Conservation (phyloP, 2,888 invertebrate species). For the Drosophila nigricruria region DNA sequence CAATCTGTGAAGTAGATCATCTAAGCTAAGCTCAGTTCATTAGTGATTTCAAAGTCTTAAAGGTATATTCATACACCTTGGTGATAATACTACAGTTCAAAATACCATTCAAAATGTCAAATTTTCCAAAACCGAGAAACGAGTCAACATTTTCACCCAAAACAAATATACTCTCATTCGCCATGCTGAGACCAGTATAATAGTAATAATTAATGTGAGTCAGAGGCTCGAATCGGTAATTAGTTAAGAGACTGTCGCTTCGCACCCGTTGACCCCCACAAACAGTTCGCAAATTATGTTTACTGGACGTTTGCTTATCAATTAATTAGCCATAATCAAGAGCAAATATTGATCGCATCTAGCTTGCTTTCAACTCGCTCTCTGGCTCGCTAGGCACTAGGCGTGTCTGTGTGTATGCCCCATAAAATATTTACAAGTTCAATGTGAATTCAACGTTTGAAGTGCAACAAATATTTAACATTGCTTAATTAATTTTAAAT, state of each 20-base stretch:
- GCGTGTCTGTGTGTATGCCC: background rate
- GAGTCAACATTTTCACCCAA: background rate
- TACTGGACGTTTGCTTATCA: conserved; percentile 72
- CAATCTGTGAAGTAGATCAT: no score
- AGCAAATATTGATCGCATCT: conserved; percentile 58
- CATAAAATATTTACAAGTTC: conserved; percentile 66
- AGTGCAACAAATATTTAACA: conserved; percentile 73
- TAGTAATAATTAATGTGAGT: background rate
- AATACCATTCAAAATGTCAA: no score
- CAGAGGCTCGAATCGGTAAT: conserved; percentile 14
- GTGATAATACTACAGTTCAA: no score
- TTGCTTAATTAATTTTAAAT: conserved; percentile 72
- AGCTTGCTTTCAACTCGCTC: background rate
- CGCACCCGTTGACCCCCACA: conserved; percentile 3
- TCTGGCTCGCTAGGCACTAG: background rate
- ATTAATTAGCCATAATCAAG: conserved; percentile 75
- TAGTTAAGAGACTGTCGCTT: conserved; percentile 6
- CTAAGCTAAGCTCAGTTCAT: no score
- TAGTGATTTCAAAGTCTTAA: no score
- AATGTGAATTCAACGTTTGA: conserved; percentile 70
- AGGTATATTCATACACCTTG: no score
- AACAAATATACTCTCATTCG: background rate
- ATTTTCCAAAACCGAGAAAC: no score
- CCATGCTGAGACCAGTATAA: background rate
- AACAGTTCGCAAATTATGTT: conserved; percentile 52